Evolutionary conservation across 2,113 vertebrate species (phyloP).

Genomic region (Nothobranchius furzeri): DNA sequence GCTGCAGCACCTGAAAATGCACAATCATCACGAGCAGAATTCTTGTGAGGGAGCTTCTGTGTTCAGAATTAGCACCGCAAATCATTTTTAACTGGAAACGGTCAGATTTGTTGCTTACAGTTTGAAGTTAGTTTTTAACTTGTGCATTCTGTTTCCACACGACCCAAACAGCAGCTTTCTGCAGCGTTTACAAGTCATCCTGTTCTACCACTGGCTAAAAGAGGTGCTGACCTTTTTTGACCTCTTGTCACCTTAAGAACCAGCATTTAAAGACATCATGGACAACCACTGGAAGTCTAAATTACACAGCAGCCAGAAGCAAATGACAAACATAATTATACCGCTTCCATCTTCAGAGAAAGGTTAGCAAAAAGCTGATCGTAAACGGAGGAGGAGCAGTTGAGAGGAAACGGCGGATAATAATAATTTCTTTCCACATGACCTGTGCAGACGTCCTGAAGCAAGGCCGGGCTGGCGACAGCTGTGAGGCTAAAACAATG

Average conservation of each 20-base stretch:
- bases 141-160: too few relatives aligned
- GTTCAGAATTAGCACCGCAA: too few relatives aligned
- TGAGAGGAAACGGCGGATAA: conserved; percentile 40
- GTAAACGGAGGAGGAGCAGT: conserved; percentile 53
- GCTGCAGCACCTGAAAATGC: too few relatives aligned
- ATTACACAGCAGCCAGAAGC: conserved; percentile 73
- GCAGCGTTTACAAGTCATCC: background rate
- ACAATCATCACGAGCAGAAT: too few relatives aligned
- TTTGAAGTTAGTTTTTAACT: too few relatives aligned
- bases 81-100: too few relatives aligned
- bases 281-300: conserved; percentile 68
- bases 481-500: background rate
- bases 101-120: too few relatives aligned
- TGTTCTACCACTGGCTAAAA: conserved; percentile 45
- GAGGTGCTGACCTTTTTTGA: conserved; percentile 74
- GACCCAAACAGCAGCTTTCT: too few relatives aligned
- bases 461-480: conserved; percentile 14
- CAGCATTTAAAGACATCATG: conserved; percentile 67
- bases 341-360: conserved; percentile 64
- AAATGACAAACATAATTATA: conserved; percentile 79
- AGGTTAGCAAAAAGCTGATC: conserved; percentile 54
- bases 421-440: conserved; percentile 6
- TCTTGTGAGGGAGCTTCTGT: too few relatives aligned
- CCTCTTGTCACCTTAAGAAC: conserved; percentile 61
- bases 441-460: background rate